A percentile compares a stretch with the other conserved stretches of the same genome.
Conservation (phyloP, 35 echinoderm and acorn worm genomes). For the Apostichopus californicus region DNA sequence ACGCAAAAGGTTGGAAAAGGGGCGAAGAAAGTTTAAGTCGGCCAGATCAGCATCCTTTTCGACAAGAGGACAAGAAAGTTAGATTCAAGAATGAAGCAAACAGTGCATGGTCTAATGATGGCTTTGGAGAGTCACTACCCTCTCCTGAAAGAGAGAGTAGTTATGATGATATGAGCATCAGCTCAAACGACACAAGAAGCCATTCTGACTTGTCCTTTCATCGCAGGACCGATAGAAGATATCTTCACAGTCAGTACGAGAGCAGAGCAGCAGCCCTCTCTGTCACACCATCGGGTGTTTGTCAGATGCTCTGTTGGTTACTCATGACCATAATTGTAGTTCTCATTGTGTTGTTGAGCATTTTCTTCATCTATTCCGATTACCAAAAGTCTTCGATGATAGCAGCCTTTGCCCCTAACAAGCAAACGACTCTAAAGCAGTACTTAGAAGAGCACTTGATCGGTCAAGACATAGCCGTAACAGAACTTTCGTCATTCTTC, state of each 20-base stretch:
- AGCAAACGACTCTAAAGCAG: background rate
- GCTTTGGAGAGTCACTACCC: background rate
- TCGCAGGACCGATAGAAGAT: background rate
- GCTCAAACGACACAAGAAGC: too few species aligned
- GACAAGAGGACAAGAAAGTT: background rate
- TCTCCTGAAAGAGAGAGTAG: background rate
- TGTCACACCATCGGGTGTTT: background rate
- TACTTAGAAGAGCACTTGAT: background rate
- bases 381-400: background rate
- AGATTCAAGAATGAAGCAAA: background rate
- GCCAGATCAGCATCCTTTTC: background rate
- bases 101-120: background rate
- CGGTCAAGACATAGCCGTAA: conserved; percentile 11
- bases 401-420: background rate
- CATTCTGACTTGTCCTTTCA: background rate
- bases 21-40: background rate
- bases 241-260: background rate
- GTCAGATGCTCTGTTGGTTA: conserved; percentile 23
- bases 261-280: background rate
- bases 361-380: background rate
- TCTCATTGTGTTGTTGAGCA: background rate
- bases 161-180: background rate
- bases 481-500: background rate
- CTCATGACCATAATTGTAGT: conserved; percentile 1
- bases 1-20: background rate